Evolutionary conservation across 2,888 invertebrate species (phyloP), one percentile per base, ranked within the genome.

Genomic region (Drosophila meridiana): DNA sequence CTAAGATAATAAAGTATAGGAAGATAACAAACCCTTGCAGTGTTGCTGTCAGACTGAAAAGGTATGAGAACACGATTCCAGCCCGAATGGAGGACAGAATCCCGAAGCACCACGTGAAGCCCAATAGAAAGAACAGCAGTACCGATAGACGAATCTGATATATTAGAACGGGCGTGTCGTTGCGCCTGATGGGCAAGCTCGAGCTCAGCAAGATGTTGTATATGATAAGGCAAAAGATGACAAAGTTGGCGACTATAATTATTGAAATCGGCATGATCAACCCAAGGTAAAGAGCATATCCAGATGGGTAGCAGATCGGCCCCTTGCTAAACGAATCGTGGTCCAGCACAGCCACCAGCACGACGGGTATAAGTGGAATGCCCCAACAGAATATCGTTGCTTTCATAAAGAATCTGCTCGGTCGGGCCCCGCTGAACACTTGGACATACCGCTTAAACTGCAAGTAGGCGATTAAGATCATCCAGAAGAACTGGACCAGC

Each of bases 401-500:
- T 91, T 96, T 96, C 28, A 95, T 90, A 89, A 95, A 94, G 86
- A 95, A 96, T 69, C 94, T 92, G 0, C 94, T 94, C 4, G 95
- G 95, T 55, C 95, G 91, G 20, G 91, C 94, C 30, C 82, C 87
- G 0, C 95, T 95, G 65, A 96, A 93, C 9, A 96, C 95, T 80
- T 94, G 94, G 7, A 96, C 96, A 83, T 96, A 96, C 66, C 95
- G 93, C 52, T 95, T 94, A 90, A 95, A 96, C 90, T 96, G 96
- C 63, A 96, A 92, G 69, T 95, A 93, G 1, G 95, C 96, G 67
- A 96, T 95, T 63, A 96, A 95, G 52, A 96, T 92, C 96, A 96
- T 96, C 96, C 96, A 96, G 88, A 94, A 94, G 82, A 96, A 96
- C 77, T 95, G 95, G 2, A 95, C 94, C n/a, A 96, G 91, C 34